A percentile compares a stretch with the other conserved stretches of the same genome.
Evolutionary conservation across 1,140 invertebrate species (phyloP).

Genomic region (Drepana arcuata): DNA sequence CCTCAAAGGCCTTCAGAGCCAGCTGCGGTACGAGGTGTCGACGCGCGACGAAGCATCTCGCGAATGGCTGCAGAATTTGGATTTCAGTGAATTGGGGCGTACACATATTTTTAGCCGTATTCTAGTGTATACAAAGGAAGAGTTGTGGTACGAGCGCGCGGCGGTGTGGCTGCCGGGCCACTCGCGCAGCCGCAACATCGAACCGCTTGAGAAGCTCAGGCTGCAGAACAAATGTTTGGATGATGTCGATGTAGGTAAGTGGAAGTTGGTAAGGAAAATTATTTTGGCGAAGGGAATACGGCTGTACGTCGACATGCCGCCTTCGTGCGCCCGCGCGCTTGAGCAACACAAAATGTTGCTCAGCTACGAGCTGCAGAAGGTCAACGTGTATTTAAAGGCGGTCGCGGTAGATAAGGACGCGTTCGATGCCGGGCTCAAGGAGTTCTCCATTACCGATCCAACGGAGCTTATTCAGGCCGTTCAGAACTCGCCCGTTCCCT

Average conservation of each 20-base stretch:
- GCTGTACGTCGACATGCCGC: slow-evolving; percentile 56
- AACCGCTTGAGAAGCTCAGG: slow-evolving; percentile 43
- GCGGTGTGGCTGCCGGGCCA: slow-evolving; percentile 63
- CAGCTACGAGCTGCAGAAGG: slow-evolving; percentile 58
- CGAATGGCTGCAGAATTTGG: slow-evolving; percentile 43
- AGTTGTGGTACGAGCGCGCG: slow-evolving; percentile 53
- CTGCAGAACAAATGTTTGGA: slow-evolving; percentile 45
- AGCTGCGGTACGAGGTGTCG: slow-evolving; percentile 36
- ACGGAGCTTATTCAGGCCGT: slow-evolving; percentile 10
- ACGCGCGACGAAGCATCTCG: slow-evolving; percentile 32
- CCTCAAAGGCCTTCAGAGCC: slow-evolving; percentile 39
- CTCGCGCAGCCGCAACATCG: slow-evolving; percentile 35
- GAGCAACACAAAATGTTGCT: slow-evolving; percentile 43
- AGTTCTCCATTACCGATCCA: slow-evolving; percentile 15
- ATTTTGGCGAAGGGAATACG: slow-evolving; percentile 42
- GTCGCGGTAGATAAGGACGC: slow-evolving; percentile 51
- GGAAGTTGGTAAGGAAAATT: slow-evolving; percentile 56
- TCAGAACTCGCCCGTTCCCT: slow-evolving; percentile 29
- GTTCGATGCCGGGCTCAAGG: slow-evolving; percentile 46
- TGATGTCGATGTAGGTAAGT: slow-evolving; percentile 46
- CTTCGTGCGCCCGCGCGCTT: slow-evolving; percentile 37
- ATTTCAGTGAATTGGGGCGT: slow-evolving; percentile 33
- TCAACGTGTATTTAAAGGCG: slow-evolving; percentile 47
- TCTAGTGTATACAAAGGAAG: slow-evolving; percentile 47
- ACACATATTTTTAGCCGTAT: slow-evolving; percentile 43